Conservation (phyloP, 2,888 invertebrate species). For the Elmis aenea region DNA sequence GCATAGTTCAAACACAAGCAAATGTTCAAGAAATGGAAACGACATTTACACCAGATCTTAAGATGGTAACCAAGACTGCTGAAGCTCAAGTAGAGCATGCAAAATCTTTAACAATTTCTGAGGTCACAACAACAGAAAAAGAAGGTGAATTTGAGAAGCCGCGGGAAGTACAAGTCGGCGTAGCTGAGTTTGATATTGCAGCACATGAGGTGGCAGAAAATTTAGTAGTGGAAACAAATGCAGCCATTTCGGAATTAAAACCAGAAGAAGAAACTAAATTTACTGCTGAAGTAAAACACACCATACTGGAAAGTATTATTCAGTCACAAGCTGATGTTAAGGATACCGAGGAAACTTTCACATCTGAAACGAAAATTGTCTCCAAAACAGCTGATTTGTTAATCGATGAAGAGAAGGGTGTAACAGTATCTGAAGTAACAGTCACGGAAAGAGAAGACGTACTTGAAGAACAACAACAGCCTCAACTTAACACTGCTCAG, state of each 20-base stretch:
- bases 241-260: slow-evolving; percentile 19
- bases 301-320: slow-evolving; percentile 32
- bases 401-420: slow-evolving; percentile 44
- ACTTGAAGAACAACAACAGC: slow-evolving; percentile 36
- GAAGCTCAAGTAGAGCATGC: slow-evolving; percentile 48
- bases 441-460: slow-evolving; percentile 48
- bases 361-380: slow-evolving; percentile 3
- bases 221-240: slow-evolving; percentile 37
- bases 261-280: slow-evolving; percentile 30
- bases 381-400: slow-evolving; percentile 43
- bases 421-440: slow-evolving; percentile 49
- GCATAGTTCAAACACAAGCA: slow-evolving; percentile 37
- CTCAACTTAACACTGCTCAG: slow-evolving; percentile 38
- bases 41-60: slow-evolving; percentile 35
- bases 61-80: slow-evolving; percentile 48
- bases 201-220: slow-evolving; percentile 44
- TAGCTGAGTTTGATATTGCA: slow-evolving; percentile 35
- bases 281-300: slow-evolving; percentile 35
- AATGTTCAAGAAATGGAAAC: slow-evolving; percentile 43
- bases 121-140: slow-evolving; percentile 50
- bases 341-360: slow-evolving; percentile 38
- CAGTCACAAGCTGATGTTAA: slow-evolving; percentile 37
- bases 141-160: slow-evolving; percentile 41
- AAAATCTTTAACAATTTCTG: slow-evolving; percentile 42
- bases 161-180: slow-evolving; percentile 21